Evolutionary conservation across 2,113 vertebrate species (phyloP), one percentile per base, ranked within the genome.

Genomic region (Larimichthys crocea): DNA sequence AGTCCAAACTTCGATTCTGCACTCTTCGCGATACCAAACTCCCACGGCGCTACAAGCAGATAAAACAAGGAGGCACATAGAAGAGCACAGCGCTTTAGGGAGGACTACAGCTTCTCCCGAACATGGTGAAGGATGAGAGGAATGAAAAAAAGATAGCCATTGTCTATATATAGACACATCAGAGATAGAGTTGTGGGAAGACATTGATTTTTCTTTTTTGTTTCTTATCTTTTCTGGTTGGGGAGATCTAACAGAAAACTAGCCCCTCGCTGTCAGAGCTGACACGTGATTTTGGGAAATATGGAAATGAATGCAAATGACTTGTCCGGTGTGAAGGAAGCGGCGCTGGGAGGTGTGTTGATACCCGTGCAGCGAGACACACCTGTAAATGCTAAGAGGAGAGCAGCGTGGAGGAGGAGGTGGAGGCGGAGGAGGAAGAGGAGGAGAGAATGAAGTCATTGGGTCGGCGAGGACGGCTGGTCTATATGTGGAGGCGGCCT

Each of bases 301-400:
- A 92, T 90, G 90, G 76, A 92, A 92, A 93, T 91, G 24, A 76
- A 87, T 91, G 86, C 78, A 86, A 92, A 87, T 70, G 40, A 69
- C 12, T 76, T 6, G 80, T 77, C 46, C 42, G 0, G 70, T 55
- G 61, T 77, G 83, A 83, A 52, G 61, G 72, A 79, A 81, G 61
- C 69, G 12, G 55, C 22, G 2, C 44, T 65, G 26, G 44, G 49
- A 70, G 69, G 74, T 62, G 62, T 75, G 79, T 55, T 83, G 46
- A 62, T 72, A 76, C 20, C 44, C 16, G 35, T 55, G 60, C 46
- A 44, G 66, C 29, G 42, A 85, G 35, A 83, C 44, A 66, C 82
- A 87, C 74, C 75, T 84, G 75, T n/a, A 79, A 76, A 73, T 10
- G 62, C 79, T 60, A 46, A 35, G 64, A 60, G 56, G 52, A 77